These are phyloP conservation scores for Plecotus auritus DNA, from an alignment of 2,113 vertebrate genomes.

Conservation along the genomic window DNA sequence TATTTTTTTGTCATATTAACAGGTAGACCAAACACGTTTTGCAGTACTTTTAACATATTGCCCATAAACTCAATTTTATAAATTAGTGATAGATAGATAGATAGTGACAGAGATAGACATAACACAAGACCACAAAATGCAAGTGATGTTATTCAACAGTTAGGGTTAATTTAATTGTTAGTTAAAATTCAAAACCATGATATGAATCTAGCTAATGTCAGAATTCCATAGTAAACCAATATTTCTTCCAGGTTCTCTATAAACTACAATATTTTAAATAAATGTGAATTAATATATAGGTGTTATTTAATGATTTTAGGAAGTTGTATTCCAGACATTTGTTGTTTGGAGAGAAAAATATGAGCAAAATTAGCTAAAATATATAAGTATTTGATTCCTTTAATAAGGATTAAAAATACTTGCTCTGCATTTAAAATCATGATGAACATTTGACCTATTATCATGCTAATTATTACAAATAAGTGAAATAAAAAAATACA, in stretches of 20 bases:
- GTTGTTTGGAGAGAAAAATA: background rate
- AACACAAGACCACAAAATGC: background rate
- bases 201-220: background rate
- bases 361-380: background rate
- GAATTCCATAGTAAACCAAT: background rate
- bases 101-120: too few species aligned
- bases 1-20: conserved; percentile 12
- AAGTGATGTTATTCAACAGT: background rate
- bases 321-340: background rate
- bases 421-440: background rate
- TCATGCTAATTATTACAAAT: background rate
- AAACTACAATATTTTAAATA: background rate
- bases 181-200: background rate
- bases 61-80: background rate
- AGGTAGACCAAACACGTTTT: background rate
- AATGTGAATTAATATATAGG: background rate
- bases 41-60: background rate
- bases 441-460: background rate
- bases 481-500: background rate
- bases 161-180: background rate
- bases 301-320: background rate
- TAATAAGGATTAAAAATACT: background rate
- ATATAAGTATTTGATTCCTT: background rate
- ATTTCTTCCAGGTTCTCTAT: background rate
- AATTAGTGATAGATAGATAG: background rate